A percentile compares a stretch with the other conserved stretches of the same genome.
phyloP scores from a whole-genome alignment of 1,140 invertebrate genomes.

The Cydia amplana region DNA sequence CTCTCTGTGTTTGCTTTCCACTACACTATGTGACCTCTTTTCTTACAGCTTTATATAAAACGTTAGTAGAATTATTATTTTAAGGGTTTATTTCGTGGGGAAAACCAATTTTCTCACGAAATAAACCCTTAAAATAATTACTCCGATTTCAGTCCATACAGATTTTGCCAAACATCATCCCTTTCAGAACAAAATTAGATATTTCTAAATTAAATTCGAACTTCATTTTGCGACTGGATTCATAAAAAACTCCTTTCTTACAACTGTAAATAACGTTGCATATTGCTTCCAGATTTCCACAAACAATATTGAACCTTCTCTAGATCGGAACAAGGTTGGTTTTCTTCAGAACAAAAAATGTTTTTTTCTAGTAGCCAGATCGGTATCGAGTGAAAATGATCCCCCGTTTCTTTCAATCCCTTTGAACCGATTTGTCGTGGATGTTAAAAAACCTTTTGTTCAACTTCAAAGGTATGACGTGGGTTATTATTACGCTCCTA shows the following conservation, averaged over 20 bases:
- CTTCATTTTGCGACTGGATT: constrained; percentile 67
- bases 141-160: neutral
- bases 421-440: constrained; percentile 70
- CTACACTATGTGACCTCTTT: neutral
- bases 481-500: constrained; percentile 69
- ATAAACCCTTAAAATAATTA: constrained; percentile 11
- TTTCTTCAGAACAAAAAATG: constrained; percentile 35
- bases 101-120: neutral
- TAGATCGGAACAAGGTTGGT: constrained; percentile 29
- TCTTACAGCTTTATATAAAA: neutral
- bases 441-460: constrained; percentile 60
- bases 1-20: neutral
- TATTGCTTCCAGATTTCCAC: constrained; percentile 37
- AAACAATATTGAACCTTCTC: constrained; percentile 36
- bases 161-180: constrained; percentile 42
- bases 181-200: constrained; percentile 51
- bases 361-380: constrained; percentile 63
- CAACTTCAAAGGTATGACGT: constrained; percentile 63
- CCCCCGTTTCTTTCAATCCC: constrained; percentile 53
- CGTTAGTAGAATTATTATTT: too few species aligned
- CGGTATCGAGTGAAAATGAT: constrained; percentile 72
- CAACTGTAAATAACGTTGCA: constrained; percentile 63
- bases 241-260: constrained; percentile 66
- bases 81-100: too few species aligned
- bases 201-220: constrained; percentile 68